Evolutionary conservation across 2,888 invertebrate species (phyloP).

Genomic region (Frankliniella fusca): DNA sequence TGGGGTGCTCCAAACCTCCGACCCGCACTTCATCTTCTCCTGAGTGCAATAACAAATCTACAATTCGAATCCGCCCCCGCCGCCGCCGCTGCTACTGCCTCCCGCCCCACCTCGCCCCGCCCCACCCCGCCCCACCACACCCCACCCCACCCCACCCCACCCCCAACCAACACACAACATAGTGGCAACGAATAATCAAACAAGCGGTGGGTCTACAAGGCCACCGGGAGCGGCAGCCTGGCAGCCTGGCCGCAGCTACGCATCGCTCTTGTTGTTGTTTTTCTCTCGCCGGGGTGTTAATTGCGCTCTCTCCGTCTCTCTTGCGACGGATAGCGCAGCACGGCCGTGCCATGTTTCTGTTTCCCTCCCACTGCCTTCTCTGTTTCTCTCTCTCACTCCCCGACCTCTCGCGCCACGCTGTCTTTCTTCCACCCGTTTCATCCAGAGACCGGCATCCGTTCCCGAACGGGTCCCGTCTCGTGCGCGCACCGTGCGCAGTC

Average conservation of each 20-base stretch:
- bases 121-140: neutral
- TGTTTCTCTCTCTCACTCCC: neutral
- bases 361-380: neutral
- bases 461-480: too few species aligned
- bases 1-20: conserved; percentile 12
- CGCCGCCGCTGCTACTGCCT: neutral
- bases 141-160: too few species aligned
- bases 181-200: neutral
- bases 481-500: too few species aligned
- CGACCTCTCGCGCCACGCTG: neutral
- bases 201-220: neutral
- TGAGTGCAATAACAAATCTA: conserved; percentile 24
- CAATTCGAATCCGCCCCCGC: conserved; percentile 12
- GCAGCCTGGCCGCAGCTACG: neutral
- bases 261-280: neutral
- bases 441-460: too few species aligned
- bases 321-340: neutral
- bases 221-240: neutral
- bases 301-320: neutral
- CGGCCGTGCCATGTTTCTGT: neutral
- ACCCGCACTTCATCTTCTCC: conserved; percentile 20
- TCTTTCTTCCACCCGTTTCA: neutral
- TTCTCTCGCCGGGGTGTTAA: neutral
- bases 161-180: neutral
- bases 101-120: neutral